These are phyloP conservation scores for Labroides dimidiatus DNA, from an alignment of 2,797 vertebrate species.

Conservation along the genomic window DNA sequence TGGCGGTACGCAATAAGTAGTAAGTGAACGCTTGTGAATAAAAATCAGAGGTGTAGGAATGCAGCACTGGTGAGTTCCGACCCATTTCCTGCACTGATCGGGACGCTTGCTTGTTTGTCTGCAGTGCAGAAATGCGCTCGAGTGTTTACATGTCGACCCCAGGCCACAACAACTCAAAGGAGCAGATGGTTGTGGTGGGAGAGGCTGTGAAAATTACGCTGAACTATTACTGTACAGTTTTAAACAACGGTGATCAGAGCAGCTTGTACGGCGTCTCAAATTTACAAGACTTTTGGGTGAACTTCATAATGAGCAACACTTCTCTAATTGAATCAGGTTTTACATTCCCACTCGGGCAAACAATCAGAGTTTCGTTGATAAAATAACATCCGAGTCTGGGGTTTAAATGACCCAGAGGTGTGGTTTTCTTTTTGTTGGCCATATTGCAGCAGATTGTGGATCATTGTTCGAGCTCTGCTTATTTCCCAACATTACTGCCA, in stretches of 20 bases:
- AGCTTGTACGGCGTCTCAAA: no score
- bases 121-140: background rate
- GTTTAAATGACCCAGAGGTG: slow-evolving; percentile 21
- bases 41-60: no score
- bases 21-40: no score
- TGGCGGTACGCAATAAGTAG: no score
- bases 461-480: slow-evolving; percentile 39
- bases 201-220: background rate
- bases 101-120: background rate
- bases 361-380: slow-evolving; percentile 30
- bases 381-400: slow-evolving; percentile 5
- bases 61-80: no score
- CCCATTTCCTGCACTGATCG: background rate
- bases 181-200: background rate
- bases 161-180: background rate
- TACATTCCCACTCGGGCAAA: slow-evolving; percentile 21
- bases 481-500: slow-evolving; percentile 22
- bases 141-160: background rate
- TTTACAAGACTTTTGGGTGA: background rate
- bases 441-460: background rate
- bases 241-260: background rate
- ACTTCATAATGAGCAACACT: slow-evolving; percentile 20
- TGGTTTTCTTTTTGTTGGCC: slow-evolving; percentile 24
- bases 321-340: slow-evolving; percentile 34
- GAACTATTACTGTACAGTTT: background rate